Evolutionary conservation across 2,797 vertebrate genomes (phyloP), one percentile per base, ranked within the genome.

Genomic region (Enoplosus armatus): DNA sequence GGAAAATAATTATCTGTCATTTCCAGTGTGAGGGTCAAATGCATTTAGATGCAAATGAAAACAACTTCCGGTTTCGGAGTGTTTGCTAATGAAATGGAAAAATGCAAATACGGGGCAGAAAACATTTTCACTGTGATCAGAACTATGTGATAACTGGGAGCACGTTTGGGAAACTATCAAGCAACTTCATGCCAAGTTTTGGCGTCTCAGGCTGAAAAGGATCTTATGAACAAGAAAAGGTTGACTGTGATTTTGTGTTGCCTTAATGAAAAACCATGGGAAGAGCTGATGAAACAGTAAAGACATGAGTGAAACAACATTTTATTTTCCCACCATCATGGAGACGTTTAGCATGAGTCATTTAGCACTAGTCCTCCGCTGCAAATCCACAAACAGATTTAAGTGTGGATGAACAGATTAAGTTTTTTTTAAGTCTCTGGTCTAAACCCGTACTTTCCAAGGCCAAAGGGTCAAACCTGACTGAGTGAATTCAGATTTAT

Each of bases 41-140:
- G 83, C 83, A 88, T 93, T 92, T 89, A 80, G 77, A 90, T 92
- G 86, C 84, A 91, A 93, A 93, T 91, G 66, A 82, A 93, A 92
- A 88, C 83, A 90, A 90, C 80, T 86, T 89, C 80, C 77, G 65
- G 80, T 77, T 87, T 80, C 45, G 24, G 72, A 80, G 51, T 79
- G 62, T 71, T n/a, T 54, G 39, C 47, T 82, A 79, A 84, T 82
- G 72, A 87, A 77, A 85, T 73, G 65, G 59, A 64, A 66, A 89
- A 81, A 88, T 92, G 78, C 74, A 79, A 88, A 89, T 76, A 37
- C 3, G 7, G 60, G 20, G 67, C 22, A 72, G 55, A 70, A 73
- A 77, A 66, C 18, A 56, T 77, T 84, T 78, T 70, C 18, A 55
- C 45, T 58, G 47, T 66, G 71, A 87, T 84, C 79, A 86, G 72